Conservation (phyloP, 2,113 vertebrate genomes). For the Anthoscopus minutus region DNA sequence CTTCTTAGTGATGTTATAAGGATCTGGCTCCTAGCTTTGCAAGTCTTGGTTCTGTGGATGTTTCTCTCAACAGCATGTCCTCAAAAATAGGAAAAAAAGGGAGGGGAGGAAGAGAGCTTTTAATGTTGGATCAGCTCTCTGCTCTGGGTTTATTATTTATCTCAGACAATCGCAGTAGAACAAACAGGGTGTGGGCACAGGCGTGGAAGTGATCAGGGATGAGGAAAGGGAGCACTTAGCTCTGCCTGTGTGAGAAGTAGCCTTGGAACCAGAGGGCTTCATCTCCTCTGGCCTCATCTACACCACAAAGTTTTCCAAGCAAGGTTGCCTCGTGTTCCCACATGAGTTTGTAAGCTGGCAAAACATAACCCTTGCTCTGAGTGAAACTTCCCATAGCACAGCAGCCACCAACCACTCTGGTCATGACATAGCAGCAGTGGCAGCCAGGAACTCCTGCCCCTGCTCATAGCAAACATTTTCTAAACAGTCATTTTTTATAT, state of each 20-base stretch:
- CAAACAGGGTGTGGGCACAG: not conserved
- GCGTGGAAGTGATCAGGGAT: not conserved
- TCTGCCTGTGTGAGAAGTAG: not conserved
- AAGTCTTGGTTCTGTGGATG: not conserved
- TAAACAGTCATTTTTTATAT: not conserved
- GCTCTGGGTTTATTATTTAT: constrained; percentile 14
- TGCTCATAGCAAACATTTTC: not conserved
- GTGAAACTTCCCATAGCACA: not conserved
- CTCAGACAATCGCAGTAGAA: not conserved
- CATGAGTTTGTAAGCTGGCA: not conserved
- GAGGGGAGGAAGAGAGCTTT: not conserved
- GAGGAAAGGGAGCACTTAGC: not conserved
- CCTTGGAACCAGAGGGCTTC: not conserved
- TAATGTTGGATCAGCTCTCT: not conserved
- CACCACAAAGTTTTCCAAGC: not conserved
- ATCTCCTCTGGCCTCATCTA: constrained; percentile 8
- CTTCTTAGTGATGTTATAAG: not conserved
- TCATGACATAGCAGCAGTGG: not conserved
- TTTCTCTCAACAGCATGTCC: not conserved
- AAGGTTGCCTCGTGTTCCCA: not conserved
- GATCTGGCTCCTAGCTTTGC: not conserved
- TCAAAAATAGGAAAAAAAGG: not conserved
- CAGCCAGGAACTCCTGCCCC: not conserved
- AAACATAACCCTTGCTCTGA: not conserved
- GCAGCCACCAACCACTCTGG: not conserved